Conservation (phyloP, 1,140 invertebrate genomes). For the Danaus plexippus region DNA sequence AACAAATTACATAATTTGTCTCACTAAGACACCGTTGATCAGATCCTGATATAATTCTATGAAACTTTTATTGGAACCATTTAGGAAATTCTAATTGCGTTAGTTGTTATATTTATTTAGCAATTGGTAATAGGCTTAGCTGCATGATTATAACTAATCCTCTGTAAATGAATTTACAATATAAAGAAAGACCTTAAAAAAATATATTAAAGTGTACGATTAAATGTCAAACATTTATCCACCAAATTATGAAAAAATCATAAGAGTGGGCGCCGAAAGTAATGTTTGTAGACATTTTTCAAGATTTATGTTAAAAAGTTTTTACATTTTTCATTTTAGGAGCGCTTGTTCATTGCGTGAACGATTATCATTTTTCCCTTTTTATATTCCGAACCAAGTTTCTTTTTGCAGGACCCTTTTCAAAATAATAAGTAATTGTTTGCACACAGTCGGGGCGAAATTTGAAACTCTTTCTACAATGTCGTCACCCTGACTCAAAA, state of each 20-base stretch:
- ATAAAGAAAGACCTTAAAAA: no score
- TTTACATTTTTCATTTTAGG: slow-evolving; percentile 54
- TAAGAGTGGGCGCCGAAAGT: slow-evolving; percentile 20
- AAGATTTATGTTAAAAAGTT: slow-evolving; percentile 67
- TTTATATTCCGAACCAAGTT: slow-evolving; percentile 35
- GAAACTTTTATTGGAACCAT: no score
- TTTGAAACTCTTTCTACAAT: slow-evolving; percentile 16
- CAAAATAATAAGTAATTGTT: slow-evolving; percentile 28
- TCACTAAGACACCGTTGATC: slow-evolving; percentile 26
- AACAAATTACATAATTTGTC: slow-evolving; percentile 53
- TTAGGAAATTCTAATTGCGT: no score
- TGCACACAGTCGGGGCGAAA: slow-evolving; percentile 10
- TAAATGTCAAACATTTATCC: slow-evolving; percentile 4
- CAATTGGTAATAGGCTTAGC: no score
- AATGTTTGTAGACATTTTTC: slow-evolving; percentile 51
- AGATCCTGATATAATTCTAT: slow-evolving; percentile 19
- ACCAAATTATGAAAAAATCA: slow-evolving; percentile 13
- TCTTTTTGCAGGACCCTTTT: slow-evolving; percentile 30
- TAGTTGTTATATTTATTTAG: no score
- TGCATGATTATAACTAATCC: no score
- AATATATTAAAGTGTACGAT: no score
- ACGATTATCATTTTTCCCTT: slow-evolving; percentile 54
- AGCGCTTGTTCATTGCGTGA: slow-evolving; percentile 39
- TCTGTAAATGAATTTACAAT: no score
- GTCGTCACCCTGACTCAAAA: slow-evolving; percentile 9